Evolutionary conservation across 2,888 invertebrate genomes (phyloP).

Genomic region (Sarcophaga rosellei): DNA sequence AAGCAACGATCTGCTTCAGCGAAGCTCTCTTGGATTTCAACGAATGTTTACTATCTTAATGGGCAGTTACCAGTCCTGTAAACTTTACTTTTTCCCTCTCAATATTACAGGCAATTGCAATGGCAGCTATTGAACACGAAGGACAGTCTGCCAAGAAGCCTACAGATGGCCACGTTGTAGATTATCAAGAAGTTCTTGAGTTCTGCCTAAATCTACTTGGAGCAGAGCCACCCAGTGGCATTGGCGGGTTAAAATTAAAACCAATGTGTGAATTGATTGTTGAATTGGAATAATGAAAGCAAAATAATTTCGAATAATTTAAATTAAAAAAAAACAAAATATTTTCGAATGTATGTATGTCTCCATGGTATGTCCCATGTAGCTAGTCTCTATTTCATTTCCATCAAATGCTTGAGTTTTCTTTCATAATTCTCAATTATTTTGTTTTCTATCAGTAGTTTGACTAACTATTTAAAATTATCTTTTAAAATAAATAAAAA

Average conservation of each 20-base stretch:
- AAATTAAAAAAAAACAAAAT: too few species aligned
- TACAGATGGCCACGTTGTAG: slow-evolving; percentile 36
- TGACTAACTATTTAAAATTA: too few species aligned
- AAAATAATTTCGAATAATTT: too few species aligned
- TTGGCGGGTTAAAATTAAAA: slow-evolving; percentile 15
- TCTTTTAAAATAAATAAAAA: not conserved
- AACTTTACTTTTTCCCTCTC: not conserved
- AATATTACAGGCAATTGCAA: slow-evolving; percentile 21
- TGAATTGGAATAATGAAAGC: too few species aligned
- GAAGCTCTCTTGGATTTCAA: too few species aligned
- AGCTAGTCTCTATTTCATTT: too few species aligned
- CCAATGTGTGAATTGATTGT: not conserved
- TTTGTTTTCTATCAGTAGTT: not conserved
- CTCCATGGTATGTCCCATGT: too few species aligned
- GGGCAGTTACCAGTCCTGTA: not conserved
- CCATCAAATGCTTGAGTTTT: not conserved
- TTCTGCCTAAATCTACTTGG: slow-evolving; percentile 44
- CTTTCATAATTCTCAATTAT: not conserved
- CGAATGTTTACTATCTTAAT: too few species aligned
- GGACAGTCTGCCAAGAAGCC: slow-evolving; percentile 13
- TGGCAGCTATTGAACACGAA: slow-evolving; percentile 49
- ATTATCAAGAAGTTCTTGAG: slow-evolving; percentile 46
- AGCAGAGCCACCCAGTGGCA: slow-evolving; percentile 35
- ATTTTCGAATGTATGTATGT: too few species aligned
- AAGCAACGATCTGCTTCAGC: too few species aligned